Conservation (phyloP, 2,113 vertebrate genomes). For the Sporophila hypoxantha region DNA sequence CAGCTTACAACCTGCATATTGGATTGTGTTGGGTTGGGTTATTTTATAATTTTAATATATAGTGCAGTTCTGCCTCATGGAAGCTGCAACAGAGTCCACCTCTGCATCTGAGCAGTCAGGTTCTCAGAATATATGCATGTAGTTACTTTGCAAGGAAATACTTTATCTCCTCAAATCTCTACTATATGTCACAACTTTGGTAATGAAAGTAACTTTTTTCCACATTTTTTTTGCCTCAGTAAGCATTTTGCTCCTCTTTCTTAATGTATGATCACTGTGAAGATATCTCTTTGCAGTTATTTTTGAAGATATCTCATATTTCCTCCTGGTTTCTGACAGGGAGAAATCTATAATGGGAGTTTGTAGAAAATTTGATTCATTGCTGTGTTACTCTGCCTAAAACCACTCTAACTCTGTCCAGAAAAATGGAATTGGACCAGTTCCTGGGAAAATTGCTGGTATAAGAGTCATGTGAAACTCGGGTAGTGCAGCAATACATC, state of each 20-base stretch:
- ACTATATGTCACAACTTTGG: neutral
- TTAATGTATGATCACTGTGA: neutral
- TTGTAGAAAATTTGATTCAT: neutral
- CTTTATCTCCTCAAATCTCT: neutral
- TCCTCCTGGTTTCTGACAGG: neutral
- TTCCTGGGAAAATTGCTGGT: neutral
- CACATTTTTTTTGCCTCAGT: neutral
- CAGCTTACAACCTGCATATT: neutral
- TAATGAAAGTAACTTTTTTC: neutral
- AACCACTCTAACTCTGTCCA: neutral
- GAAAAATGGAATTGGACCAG: neutral
- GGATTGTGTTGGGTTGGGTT: neutral
- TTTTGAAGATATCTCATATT: neutral
- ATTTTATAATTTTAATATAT: neutral
- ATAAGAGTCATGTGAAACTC: neutral
- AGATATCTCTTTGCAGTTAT: neutral
- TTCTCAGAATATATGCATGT: fast-evolving
- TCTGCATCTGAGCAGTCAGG: neutral
- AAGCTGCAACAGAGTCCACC: neutral
- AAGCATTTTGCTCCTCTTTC: neutral
- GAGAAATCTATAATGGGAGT: neutral
- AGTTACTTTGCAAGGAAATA: neutral
- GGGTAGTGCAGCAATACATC: neutral
- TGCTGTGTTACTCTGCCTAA: neutral
- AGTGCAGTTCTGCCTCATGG: neutral